Base-by-base conservation (phyloP, 2,113 vertebrate species). In the Suricata suricatta region DNA sequence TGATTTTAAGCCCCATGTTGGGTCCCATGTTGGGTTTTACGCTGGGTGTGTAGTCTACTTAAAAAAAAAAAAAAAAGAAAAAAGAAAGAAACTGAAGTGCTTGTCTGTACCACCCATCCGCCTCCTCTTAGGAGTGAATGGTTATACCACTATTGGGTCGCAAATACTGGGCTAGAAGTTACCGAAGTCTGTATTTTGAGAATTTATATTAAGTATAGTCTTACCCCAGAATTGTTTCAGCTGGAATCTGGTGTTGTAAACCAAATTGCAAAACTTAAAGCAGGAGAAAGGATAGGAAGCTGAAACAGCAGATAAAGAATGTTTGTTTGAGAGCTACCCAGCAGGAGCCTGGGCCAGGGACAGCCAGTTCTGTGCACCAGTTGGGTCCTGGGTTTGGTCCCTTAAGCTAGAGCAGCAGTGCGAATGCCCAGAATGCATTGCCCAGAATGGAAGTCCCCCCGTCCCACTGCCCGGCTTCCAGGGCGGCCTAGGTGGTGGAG, bases 401-500 rank as follows among this genome's bases (percentile, higher is more conserved):
- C 72, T 5, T 16, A 52, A 50, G 66, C 71, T 8, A 0, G 0
- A 63, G 68, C 21, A 19, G 77, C 38, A 23, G 57, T 19, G 29
- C 12, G n/a, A n/a, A n/a, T n/a, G n/a, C n/a, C n/a, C n/a, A n/a
- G n/a, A n/a, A n/a, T n/a, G n/a, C n/a, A n/a, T n/a, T n/a, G n/a
- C 50, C n/a, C 41, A 52, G 52, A 33, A 99, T 99, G 81, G 99
- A 99, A 19, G 97, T 99, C 92, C 98, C 99, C 69, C 99, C 99
- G 0, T 94, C 60, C n/a, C 98, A 98, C 81, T 98, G 97, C 88
- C 89, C 98, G 0, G 99, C 99, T 4, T 79, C 50, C 47, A 98
- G 99, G 69, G 99, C 99, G 0, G 99, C 99, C 13, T 97, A 95
- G 0, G 98, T 99, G 97, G 99, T 98, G 0, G 76, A 98, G 11